Percentiles rank a stretch among this genome's conserved stretches.
Conservation (phyloP, 1,140 invertebrate genomes). For the Anastrepha obliqua region DNA sequence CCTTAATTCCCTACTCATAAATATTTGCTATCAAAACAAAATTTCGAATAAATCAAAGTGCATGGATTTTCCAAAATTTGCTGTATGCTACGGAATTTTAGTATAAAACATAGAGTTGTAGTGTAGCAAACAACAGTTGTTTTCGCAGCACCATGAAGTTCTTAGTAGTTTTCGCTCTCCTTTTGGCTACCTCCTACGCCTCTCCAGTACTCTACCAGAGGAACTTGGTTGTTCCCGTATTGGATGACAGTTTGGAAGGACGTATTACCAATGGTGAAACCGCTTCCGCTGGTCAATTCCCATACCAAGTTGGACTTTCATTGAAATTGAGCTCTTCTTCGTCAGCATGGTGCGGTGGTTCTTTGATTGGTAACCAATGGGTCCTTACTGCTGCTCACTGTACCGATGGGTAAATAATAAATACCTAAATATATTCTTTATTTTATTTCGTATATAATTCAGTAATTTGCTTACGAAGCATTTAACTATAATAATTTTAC, state of each 20-base stretch:
- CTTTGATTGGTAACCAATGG: slow-evolving; percentile 76
- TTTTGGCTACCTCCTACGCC: slow-evolving; percentile 48
- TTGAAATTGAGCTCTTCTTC: slow-evolving; percentile 60
- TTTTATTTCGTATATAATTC: too few species aligned
- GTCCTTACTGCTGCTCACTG: slow-evolving; percentile 79
- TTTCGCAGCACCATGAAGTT: slow-evolving; percentile 51
- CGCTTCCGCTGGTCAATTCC: slow-evolving; percentile 69
- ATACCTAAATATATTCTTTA: too few species aligned
- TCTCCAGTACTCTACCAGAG: neutral
- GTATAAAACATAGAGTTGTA: neutral
- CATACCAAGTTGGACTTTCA: slow-evolving; percentile 70
- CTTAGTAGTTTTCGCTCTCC: slow-evolving; percentile 47
- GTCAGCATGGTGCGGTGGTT: slow-evolving; percentile 76
- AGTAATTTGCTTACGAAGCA: too few species aligned
- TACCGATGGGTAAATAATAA: slow-evolving; percentile 68
- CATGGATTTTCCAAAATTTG: too few species aligned
- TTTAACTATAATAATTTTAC: too few species aligned
- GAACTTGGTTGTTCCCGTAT: neutral
- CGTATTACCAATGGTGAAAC: slow-evolving; percentile 69
- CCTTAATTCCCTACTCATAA: too few species aligned
- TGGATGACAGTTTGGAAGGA: slow-evolving; percentile 57
- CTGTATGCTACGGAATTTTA: too few species aligned
- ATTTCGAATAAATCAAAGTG: too few species aligned
- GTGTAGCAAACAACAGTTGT: neutral
- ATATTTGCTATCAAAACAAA: too few species aligned